Evolutionary conservation across 2,888 invertebrate genomes (phyloP).

Genomic region (Formica aserva): DNA sequence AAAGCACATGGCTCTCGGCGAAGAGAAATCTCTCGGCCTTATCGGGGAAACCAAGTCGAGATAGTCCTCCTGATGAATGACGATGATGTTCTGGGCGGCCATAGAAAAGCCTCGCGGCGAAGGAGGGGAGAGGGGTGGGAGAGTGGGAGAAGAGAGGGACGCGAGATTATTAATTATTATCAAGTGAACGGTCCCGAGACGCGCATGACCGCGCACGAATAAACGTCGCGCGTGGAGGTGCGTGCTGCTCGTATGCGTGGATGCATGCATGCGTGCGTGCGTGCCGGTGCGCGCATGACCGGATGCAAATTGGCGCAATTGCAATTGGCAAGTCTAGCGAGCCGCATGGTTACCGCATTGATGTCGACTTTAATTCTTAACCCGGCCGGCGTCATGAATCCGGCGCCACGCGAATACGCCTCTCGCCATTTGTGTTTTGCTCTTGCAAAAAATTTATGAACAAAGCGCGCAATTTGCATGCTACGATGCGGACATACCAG

Average conservation of each 20-base stretch:
- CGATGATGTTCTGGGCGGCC: conserved; percentile 52
- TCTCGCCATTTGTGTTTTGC: conserved; percentile 4
- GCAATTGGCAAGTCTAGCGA: conserved; percentile 41
- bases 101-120: conserved; percentile 12
- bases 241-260: background rate
- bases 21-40: conserved; percentile 30
- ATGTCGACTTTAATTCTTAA: conserved; percentile 34
- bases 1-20: conserved; percentile 31
- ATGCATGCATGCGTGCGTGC: background rate
- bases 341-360: conserved; percentile 17
- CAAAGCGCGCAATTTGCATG: conserved; percentile 43
- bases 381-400: conserved; percentile 3
- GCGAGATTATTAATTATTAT: conserved; percentile 70
- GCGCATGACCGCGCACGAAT: conserved; percentile 60
- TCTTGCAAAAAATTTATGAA: conserved; percentile 41
- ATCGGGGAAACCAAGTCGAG: conserved; percentile 32
- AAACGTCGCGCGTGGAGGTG: conserved; percentile 59
- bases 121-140: background rate
- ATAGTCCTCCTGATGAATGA: conserved; percentile 47
- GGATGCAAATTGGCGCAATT: conserved; percentile 58
- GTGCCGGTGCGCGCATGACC: too few species aligned
- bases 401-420: background rate
- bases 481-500: conserved; percentile 17
- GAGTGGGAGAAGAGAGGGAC: background rate
- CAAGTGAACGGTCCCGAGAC: conserved; percentile 57